A percentile compares a stretch with the other conserved stretches of the same genome.
Evolutionary conservation across 2,888 invertebrate genomes (phyloP).

Genomic region (Cerceris rybyensis): DNA sequence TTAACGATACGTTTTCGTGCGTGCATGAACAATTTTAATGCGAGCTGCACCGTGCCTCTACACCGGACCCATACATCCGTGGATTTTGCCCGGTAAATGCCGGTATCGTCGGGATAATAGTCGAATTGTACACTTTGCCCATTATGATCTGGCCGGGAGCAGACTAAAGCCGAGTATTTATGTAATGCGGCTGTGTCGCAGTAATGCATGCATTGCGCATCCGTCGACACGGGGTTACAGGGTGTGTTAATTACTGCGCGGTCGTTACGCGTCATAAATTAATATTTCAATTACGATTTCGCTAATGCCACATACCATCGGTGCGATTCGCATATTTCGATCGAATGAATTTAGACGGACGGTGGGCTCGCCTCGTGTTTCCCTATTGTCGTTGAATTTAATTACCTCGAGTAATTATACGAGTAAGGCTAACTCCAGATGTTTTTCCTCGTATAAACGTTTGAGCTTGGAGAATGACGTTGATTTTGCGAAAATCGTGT

Average conservation of each 20-base stretch:
- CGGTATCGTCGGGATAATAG: constrained; percentile 69
- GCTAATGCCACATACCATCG: constrained; percentile 66
- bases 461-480: no score
- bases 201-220: constrained; percentile 77
- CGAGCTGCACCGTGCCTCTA: not conserved
- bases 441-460: no score
- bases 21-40: constrained; percentile 35
- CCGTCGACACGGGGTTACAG: constrained; percentile 73
- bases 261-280: constrained; percentile 77
- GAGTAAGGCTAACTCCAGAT: not conserved
- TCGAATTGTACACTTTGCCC: constrained; percentile 73
- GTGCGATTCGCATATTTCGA: constrained; percentile 46
- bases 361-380: not conserved
- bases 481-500: no score
- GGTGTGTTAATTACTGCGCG: constrained; percentile 77
- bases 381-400: not conserved
- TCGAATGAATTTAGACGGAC: constrained; percentile 11
- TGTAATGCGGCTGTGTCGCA: constrained; percentile 73
- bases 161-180: constrained; percentile 76
- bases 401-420: not conserved
- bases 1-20: constrained; percentile 33
- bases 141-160: constrained; percentile 72
- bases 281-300: constrained; percentile 80
- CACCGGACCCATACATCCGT: constrained; percentile 37
- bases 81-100: constrained; percentile 67